Base-by-base conservation (phyloP, 92 coral and sea anemone genomes). In the Ricordea florida region DNA sequence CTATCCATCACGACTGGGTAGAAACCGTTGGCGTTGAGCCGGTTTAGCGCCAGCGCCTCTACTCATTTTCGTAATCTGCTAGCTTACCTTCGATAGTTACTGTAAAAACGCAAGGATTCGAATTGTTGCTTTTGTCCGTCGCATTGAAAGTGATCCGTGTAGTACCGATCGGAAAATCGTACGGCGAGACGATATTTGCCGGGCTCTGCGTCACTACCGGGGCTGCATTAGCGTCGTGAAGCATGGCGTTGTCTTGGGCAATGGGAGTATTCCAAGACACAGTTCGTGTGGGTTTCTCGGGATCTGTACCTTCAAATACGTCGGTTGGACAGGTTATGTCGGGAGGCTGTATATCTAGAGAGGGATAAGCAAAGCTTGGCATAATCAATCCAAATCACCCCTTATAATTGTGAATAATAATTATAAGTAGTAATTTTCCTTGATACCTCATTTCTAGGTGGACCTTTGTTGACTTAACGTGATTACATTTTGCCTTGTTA, bases 61-160 rank as follows among this genome's bases (percentile, higher is more conserved):
- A n/a, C n/a, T n/a, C n/a, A n/a, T n/a, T n/a, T n/a, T n/a, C n/a
- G n/a, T n/a, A n/a, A n/a, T n/a, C n/a, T n/a, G n/a, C n/a, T n/a
- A n/a, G 13, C 79, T 72, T 51, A 91, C 98, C 98, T 17, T 11
- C 27, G 16, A 94, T 88, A 0, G 85, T 71, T n/a, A 94, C 93
- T 16, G 90, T 70, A 23, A 91, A 78, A 15, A 86, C 81, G 29
- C 98, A 94, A 16, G 90, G 81, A 31, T 83, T 82, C 1, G 75
- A 76, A 29, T 78, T 83, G 41, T 78, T 74, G 28, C 85, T 87
- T 37, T 83, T 81, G 58, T 94, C 98, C 4, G 91, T 86, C 1
- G 92, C 98, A 1, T 89, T 94, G 66, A 85, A 94, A 2, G 85
- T 78, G 13, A 92, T 89, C 32, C 87, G 82, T 7, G 92, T 90